Evolutionary conservation across 2,888 invertebrate species (phyloP).

Genomic region (Herminia tarsipennalis): DNA sequence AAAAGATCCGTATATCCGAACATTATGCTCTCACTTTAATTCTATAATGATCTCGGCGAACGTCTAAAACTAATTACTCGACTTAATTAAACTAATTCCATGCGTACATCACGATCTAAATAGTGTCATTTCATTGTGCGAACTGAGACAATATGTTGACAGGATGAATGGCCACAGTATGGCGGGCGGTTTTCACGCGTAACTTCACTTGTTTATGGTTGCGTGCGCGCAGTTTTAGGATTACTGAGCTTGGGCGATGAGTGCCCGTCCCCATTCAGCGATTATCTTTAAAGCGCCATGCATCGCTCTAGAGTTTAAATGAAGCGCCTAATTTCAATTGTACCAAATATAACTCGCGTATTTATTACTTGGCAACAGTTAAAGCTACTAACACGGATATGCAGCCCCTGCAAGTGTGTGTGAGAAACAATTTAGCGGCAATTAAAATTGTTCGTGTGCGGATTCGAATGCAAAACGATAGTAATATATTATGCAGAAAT

Average conservation of each 20-base stretch:
- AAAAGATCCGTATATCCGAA: slow-evolving; percentile 50
- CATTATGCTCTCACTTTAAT: slow-evolving; percentile 54
- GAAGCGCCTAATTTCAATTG: slow-evolving; percentile 84
- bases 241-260: slow-evolving; percentile 79
- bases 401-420: slow-evolving; percentile 46
- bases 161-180: slow-evolving; percentile 80
- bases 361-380: slow-evolving; percentile 82
- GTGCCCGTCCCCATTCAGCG: slow-evolving; percentile 77
- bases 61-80: slow-evolving; percentile 75
- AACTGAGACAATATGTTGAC: slow-evolving; percentile 82
- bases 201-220: slow-evolving; percentile 78
- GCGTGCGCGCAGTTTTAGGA: slow-evolving; percentile 79
- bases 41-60: slow-evolving; percentile 59
- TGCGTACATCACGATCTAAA: slow-evolving; percentile 79
- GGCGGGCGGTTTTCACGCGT: slow-evolving; percentile 79
- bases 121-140: slow-evolving; percentile 77
- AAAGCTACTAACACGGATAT: slow-evolving; percentile 47
- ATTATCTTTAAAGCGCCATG: slow-evolving; percentile 75
- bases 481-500: slow-evolving; percentile 40
- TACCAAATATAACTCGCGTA: slow-evolving; percentile 80
- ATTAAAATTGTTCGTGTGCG: slow-evolving; percentile 71
- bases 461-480: slow-evolving; percentile 57
- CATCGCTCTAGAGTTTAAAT: slow-evolving; percentile 69
- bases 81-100: slow-evolving; percentile 80
- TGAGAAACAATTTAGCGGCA: slow-evolving; percentile 74